phyloP scores from a whole-genome alignment of 2,113 vertebrate species.

The Etheostoma cragini region DNA sequence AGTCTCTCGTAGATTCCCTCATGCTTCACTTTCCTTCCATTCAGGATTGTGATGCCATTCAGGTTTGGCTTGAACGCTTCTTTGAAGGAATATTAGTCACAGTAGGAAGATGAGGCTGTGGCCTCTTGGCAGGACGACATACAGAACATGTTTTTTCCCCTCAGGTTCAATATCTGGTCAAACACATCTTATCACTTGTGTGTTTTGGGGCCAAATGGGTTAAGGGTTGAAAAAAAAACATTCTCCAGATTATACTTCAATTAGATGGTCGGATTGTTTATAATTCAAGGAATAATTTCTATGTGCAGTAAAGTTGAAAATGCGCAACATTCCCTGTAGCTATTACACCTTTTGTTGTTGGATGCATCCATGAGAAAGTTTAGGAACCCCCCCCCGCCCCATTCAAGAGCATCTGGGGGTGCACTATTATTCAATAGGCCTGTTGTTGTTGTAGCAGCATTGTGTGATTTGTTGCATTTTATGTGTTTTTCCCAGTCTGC shows the following conservation, averaged over 20 bases:
- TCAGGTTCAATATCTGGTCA: slow-evolving; percentile 52
- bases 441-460: slow-evolving; percentile 5
- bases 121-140: slow-evolving; percentile 43
- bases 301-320: neutral
- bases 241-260: neutral
- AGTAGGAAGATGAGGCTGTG: slow-evolving; percentile 32
- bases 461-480: slow-evolving; percentile 17
- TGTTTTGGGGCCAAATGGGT: neutral
- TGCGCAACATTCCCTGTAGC: neutral
- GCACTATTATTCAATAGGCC: neutral
- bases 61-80: slow-evolving; percentile 26
- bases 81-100: slow-evolving; percentile 55
- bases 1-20: slow-evolving; percentile 4
- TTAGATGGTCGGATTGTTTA: neutral
- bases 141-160: slow-evolving; percentile 46
- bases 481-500: slow-evolving; percentile 5
- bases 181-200: slow-evolving; percentile 24
- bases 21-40: slow-evolving; percentile 11
- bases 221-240: neutral
- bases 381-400: neutral
- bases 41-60: slow-evolving; percentile 2
- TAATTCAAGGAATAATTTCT: neutral
- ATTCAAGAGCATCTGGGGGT: neutral
- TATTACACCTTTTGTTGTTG: neutral
- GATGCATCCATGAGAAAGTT: neutral